phyloP scores from a whole-genome alignment of 2,888 invertebrate genomes.

The Argyresthia albistria region DNA sequence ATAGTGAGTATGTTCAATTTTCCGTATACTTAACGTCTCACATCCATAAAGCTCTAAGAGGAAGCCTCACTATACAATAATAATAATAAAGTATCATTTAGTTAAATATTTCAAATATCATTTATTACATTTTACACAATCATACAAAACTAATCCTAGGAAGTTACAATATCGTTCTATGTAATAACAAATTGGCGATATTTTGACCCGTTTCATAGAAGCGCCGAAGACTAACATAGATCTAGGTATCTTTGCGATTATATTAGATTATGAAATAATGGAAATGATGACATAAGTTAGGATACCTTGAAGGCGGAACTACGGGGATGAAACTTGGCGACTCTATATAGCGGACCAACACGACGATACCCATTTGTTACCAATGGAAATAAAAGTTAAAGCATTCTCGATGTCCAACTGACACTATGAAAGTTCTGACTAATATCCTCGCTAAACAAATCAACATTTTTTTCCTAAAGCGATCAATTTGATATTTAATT shows the following conservation, averaged over 20 bases:
- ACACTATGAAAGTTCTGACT: constrained; percentile 24
- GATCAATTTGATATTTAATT: constrained; percentile 14
- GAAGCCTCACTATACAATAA: constrained; percentile 64
- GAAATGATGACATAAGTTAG: too few species aligned
- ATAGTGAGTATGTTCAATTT: constrained; percentile 64
- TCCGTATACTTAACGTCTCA: constrained; percentile 64
- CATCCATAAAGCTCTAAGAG: constrained; percentile 66
- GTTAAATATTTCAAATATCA: constrained; percentile 53
- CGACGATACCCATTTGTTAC: too few species aligned
- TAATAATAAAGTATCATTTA: constrained; percentile 37
- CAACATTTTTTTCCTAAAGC: constrained; percentile 21
- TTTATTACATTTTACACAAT: constrained; percentile 59
- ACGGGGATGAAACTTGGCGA: too few species aligned
- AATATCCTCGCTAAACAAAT: constrained; percentile 1
- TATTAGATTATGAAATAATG: too few species aligned
- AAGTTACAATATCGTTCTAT: neutral
- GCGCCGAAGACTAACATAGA: too few species aligned
- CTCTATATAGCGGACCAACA: too few species aligned
- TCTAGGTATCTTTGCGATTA: too few species aligned
- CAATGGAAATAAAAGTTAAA: constrained; percentile 25
- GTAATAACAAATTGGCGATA: neutral
- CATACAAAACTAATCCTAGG: constrained; percentile 36
- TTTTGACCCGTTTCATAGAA: neutral
- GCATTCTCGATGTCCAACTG: constrained; percentile 55
- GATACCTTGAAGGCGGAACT: too few species aligned